Percentiles rank a stretch among this genome's conserved stretches.
phyloP scores from a whole-genome alignment of 2,888 invertebrate genomes.

The Ceramica pisi region DNA sequence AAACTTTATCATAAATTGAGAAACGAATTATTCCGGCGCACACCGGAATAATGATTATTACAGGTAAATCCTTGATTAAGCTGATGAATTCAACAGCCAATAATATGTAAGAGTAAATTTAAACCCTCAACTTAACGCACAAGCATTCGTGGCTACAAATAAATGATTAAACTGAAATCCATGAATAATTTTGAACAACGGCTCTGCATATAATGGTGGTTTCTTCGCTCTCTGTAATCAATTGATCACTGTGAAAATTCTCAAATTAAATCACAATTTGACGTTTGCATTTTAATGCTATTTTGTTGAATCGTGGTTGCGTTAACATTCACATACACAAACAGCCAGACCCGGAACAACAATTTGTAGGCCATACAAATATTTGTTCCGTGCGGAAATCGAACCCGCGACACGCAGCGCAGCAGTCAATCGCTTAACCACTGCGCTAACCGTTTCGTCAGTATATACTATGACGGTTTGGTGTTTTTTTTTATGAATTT shows the following conservation, averaged over 20 bases:
- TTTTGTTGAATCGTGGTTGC: too few species aligned
- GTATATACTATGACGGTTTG: too few species aligned
- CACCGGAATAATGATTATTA: not conserved
- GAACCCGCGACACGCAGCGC: too few species aligned
- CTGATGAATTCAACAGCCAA: constrained; percentile 19
- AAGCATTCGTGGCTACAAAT: constrained; percentile 8
- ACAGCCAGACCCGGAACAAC: too few species aligned
- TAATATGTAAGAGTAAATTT: not conserved
- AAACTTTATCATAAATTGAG: not conserved
- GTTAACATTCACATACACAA: too few species aligned
- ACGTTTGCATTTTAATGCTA: too few species aligned
- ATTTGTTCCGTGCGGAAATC: too few species aligned
- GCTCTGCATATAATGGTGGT: constrained; percentile 14
- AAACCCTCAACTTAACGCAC: constrained; percentile 1
- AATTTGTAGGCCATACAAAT: too few species aligned
- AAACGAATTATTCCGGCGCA: too few species aligned
- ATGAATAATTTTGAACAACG: constrained; percentile 16
- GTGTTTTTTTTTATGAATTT: too few species aligned
- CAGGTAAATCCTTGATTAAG: constrained; percentile 3
- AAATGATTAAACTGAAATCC: constrained; percentile 27
- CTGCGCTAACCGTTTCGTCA: too few species aligned
- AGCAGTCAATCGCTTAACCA: too few species aligned
- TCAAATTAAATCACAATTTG: not conserved
- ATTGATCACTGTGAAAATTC: not conserved
- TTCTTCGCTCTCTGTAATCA: not conserved